Evolutionary conservation across 37 sponge, comb jelly and placozoan genomes (phyloP).

Genomic region (Bolinopsis microptera): DNA sequence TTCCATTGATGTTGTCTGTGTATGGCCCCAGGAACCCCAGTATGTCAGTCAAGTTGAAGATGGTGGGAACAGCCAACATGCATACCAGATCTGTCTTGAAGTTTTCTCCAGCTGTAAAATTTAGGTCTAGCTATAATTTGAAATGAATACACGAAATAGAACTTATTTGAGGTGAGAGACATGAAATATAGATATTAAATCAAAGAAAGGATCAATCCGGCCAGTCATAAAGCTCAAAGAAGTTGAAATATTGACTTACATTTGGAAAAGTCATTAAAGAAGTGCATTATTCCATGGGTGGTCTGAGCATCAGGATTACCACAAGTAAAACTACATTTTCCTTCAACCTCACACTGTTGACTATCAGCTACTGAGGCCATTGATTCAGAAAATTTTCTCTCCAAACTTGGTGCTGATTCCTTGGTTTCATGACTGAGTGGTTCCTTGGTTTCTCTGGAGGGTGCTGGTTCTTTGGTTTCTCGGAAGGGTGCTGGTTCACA

Average conservation of each 20-base stretch:
- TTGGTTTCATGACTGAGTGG: too few species aligned
- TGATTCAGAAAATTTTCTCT: too few species aligned
- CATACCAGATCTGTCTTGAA: slow-evolving; percentile 15
- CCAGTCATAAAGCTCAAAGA: background rate
- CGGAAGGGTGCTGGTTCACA: background rate
- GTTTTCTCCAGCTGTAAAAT: slow-evolving; percentile 14
- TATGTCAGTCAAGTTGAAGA: slow-evolving; percentile 39
- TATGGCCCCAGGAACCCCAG: background rate
- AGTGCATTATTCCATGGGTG: slow-evolving; percentile 55
- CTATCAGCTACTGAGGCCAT: background rate
- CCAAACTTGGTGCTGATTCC: background rate
- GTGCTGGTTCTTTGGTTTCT: background rate
- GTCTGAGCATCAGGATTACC: slow-evolving; percentile 60
- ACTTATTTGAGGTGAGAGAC: too few species aligned
- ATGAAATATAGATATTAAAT: too few species aligned
- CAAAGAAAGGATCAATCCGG: too few species aligned
- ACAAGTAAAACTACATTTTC: slow-evolving; percentile 13
- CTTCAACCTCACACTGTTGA: background rate
- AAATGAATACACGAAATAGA: too few species aligned
- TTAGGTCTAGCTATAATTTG: too few species aligned
- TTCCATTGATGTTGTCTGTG: slow-evolving; percentile 70
- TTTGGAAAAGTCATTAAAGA: slow-evolving; percentile 57
- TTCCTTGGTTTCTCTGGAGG: background rate
- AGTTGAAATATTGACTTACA: background rate
- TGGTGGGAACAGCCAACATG: slow-evolving; percentile 34